Percentiles rank a stretch among this genome's conserved stretches.
Conservation (phyloP, 2,113 vertebrate species). For the Eolophus roseicapilla region DNA sequence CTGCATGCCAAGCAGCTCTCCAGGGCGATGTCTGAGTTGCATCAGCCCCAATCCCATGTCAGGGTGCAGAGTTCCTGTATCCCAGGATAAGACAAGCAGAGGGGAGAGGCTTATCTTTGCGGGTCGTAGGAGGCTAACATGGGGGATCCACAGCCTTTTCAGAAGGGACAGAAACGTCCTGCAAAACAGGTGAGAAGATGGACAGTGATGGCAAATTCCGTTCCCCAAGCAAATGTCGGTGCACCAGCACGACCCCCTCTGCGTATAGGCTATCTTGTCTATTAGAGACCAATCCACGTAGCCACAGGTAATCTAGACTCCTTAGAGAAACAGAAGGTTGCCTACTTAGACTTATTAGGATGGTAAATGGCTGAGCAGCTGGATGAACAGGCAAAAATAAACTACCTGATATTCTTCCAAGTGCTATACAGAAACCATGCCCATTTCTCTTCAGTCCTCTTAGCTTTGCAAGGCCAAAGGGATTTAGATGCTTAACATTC, state of each 20-base stretch:
- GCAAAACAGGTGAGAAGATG: background rate
- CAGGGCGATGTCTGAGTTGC: background rate
- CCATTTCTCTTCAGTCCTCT: slow-evolving; percentile 21
- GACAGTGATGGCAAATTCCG: background rate
- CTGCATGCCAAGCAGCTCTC: slow-evolving; percentile 34
- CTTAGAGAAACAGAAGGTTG: slow-evolving; percentile 65
- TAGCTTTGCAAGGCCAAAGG: background rate
- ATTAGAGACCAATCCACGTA: slow-evolving; percentile 22
- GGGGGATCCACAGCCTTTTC: rapidly evolving
- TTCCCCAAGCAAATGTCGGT: background rate
- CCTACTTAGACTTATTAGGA: slow-evolving; percentile 61
- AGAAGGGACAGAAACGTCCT: background rate
- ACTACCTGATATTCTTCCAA: slow-evolving; percentile 60
- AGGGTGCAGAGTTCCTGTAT: background rate
- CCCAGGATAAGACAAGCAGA: background rate
- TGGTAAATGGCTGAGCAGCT: slow-evolving; percentile 57
- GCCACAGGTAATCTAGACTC: slow-evolving; percentile 42
- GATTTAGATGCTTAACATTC: slow-evolving; percentile 16
- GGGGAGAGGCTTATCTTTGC: background rate
- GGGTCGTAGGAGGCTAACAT: background rate
- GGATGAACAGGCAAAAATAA: slow-evolving; percentile 58
- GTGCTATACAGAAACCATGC: background rate
- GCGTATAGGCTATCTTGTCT: background rate
- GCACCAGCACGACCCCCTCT: background rate
- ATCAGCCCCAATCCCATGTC: rapidly evolving